Conservation (phyloP, 2,888 invertebrate species). For the Oegoconia quadripuncta region DNA sequence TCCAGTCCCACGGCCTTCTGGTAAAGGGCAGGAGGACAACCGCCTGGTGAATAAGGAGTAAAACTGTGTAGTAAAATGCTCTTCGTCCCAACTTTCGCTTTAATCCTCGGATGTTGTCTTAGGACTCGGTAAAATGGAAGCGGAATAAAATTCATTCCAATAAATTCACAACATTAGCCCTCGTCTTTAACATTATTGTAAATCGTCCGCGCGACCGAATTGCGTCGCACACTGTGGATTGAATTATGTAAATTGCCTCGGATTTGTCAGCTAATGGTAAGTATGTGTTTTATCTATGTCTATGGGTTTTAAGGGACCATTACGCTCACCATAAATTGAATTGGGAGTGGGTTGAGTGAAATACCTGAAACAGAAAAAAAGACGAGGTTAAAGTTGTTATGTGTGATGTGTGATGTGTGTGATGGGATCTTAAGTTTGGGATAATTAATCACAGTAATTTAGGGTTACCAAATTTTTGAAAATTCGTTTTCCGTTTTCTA, state of each 20-base stretch:
- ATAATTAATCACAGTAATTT: too few species aligned
- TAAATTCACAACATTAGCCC: conserved; percentile 11
- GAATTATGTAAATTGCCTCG: conserved; percentile 38
- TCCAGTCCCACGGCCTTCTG: too few species aligned
- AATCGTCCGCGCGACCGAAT: conserved; percentile 26
- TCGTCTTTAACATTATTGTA: conserved; percentile 14
- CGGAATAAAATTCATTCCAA: conserved; percentile 1
- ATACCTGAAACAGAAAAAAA: conserved; percentile 24
- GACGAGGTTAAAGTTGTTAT: not conserved
- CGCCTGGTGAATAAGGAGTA: too few species aligned
- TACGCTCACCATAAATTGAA: conserved; percentile 25
- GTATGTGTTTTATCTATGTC: conserved; percentile 30
- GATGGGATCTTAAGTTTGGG: not conserved
- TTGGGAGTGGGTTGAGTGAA: conserved; percentile 16
- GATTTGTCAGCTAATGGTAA: conserved; percentile 33
- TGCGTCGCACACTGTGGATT: conserved; percentile 28
- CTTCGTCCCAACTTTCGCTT: too few species aligned
- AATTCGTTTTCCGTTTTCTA: too few species aligned
- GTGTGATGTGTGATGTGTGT: not conserved
- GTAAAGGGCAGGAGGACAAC: too few species aligned
- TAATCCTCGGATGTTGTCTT: too few species aligned
- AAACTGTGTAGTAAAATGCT: too few species aligned
- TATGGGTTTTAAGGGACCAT: conserved; percentile 26
- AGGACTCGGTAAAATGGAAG: not conserved
- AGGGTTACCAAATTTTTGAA: too few species aligned